Conservation (phyloP, 2,888 invertebrate species). For the Campoletis raptor region DNA sequence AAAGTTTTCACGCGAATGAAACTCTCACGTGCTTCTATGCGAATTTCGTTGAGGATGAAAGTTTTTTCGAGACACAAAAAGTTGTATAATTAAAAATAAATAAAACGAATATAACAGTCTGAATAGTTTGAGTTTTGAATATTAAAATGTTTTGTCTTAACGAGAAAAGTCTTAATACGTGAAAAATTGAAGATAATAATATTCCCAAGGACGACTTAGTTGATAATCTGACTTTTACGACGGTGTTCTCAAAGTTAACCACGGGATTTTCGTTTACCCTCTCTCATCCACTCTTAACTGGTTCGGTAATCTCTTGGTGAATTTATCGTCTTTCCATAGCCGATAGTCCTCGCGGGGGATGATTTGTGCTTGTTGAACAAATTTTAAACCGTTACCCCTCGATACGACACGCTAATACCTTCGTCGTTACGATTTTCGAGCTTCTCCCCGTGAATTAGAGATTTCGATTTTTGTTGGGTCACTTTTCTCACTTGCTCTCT, state of each 20-base stretch:
- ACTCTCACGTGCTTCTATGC: background rate
- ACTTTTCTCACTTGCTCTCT: constrained; percentile 13
- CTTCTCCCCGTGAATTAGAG: constrained; percentile 50
- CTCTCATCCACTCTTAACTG: constrained; percentile 41
- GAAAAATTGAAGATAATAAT: background rate
- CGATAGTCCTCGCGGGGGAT: constrained; percentile 27
- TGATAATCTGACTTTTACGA: constrained; percentile 44
- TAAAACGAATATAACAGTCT: background rate
- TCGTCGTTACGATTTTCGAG: constrained; percentile 41
- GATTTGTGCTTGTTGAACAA: constrained; percentile 62
- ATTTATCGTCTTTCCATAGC: constrained; percentile 43
- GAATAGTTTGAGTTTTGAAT: background rate
- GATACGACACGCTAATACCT: constrained; percentile 50
- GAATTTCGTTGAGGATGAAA: background rate
- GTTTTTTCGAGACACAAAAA: background rate
- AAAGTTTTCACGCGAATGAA: constrained; percentile 5
- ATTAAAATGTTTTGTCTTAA: background rate
- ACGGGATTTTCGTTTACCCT: constrained; percentile 29
- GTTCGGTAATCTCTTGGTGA: constrained; percentile 45
- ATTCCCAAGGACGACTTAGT: constrained; percentile 9
- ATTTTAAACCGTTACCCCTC: constrained; percentile 41
- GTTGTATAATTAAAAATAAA: background rate
- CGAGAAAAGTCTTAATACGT: background rate
- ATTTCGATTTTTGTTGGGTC: constrained; percentile 62
- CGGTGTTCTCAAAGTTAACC: constrained; percentile 16